A percentile compares a stretch with the other conserved stretches of the same genome.
Evolutionary conservation across 2,797 vertebrate genomes (phyloP).

Genomic region (Gymnodraco acuticeps): DNA sequence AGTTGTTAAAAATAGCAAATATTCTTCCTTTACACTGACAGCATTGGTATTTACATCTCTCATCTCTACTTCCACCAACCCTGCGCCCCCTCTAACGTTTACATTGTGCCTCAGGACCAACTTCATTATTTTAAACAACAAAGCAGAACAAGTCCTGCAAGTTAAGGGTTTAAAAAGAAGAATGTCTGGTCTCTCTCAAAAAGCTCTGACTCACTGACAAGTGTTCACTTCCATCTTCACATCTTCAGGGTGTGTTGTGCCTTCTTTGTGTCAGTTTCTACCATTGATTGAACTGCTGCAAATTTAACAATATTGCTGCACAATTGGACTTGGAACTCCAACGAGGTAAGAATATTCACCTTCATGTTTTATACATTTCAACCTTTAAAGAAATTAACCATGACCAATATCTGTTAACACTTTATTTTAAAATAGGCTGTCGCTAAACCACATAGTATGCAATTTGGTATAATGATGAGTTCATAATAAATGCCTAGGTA

Average conservation of each 20-base stretch:
- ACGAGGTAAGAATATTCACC: slow-evolving; percentile 43
- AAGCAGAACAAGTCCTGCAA: slow-evolving; percentile 55
- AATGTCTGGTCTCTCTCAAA: slow-evolving; percentile 23
- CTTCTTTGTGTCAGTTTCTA: not conserved
- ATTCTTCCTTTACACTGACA: slow-evolving; percentile 10
- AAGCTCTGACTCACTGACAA: slow-evolving; percentile 6
- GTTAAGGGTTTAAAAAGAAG: slow-evolving; percentile 40
- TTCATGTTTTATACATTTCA: not conserved
- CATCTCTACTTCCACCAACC: not conserved
- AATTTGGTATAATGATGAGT: not conserved
- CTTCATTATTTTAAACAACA: not conserved
- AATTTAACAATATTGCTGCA: slow-evolving; percentile 19
- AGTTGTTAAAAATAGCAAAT: not conserved
- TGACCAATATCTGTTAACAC: not conserved
- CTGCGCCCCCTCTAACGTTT: not conserved
- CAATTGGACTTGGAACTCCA: slow-evolving; percentile 14
- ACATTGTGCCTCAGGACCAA: not conserved
- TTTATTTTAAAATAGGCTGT: not conserved
- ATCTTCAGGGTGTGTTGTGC: not conserved
- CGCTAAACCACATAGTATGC: not conserved
- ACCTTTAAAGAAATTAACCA: not conserved
- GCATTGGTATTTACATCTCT: not conserved
- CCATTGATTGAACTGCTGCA: slow-evolving; percentile 3
- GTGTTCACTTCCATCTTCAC: slow-evolving; percentile 20
- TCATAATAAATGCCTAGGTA: not conserved